phyloP scores from a whole-genome alignment of 2,888 invertebrate genomes.

The Tubulanus polymorphus region DNA sequence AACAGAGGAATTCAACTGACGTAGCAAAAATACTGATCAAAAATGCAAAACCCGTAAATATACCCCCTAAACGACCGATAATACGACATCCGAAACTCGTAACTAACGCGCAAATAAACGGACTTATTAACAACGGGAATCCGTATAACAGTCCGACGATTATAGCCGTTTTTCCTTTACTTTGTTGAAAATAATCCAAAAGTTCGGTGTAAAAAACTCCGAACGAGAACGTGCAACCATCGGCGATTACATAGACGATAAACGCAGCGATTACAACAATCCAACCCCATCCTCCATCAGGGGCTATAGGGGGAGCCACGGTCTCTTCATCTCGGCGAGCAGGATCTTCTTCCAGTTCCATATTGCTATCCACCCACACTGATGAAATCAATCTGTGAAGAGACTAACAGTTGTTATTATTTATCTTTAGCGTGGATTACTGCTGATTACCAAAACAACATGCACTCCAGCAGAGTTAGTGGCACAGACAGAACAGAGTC shows the following conservation, averaged over 20 bases:
- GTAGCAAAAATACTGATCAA: constrained; percentile 14
- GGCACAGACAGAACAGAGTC: no score
- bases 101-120: constrained; percentile 62
- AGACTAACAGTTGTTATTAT: no score
- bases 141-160: neutral
- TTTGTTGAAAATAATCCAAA: constrained; percentile 50
- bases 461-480: no score
- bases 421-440: no score
- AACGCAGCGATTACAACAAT: constrained; percentile 89
- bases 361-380: no score
- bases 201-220: constrained; percentile 85
- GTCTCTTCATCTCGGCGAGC: no score
- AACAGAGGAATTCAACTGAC: constrained; percentile 15
- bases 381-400: no score
- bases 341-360: no score
- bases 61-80: constrained; percentile 6
- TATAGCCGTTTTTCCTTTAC: constrained; percentile 4
- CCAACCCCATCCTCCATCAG: constrained; percentile 92
- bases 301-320: no score
- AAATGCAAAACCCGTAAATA: constrained; percentile 10
- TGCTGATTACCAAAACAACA: no score
- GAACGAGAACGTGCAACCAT: constrained; percentile 87
- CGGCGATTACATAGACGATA: constrained; percentile 80
- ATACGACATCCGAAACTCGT: constrained; percentile 18
- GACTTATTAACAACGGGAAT: neutral